Conservation (phyloP, 2,888 invertebrate species). For the Hedychridium roseum region DNA sequence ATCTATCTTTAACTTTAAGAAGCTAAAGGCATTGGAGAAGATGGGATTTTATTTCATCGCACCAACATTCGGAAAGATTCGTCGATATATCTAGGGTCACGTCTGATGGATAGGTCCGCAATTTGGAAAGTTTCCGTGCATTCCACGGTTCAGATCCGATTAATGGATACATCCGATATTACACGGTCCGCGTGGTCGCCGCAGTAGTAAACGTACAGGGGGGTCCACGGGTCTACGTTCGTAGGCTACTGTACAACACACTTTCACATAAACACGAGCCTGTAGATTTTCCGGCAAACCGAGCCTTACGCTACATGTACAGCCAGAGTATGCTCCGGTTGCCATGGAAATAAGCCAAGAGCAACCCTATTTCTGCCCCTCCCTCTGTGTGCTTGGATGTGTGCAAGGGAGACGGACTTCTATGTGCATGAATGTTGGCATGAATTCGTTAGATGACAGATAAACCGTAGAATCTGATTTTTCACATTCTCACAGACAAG, state of each 20-base stretch:
- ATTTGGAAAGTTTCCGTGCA: conserved; percentile 28
- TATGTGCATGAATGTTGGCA: conserved; percentile 28
- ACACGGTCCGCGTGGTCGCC: conserved; percentile 30
- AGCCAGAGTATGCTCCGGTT: conserved; percentile 39
- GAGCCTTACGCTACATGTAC: conserved; percentile 24
- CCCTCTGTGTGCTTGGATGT: no score
- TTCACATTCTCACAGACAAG: no score
- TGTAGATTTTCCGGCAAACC: conserved; percentile 33
- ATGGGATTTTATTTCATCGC: no score
- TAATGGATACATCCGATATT: conserved; percentile 37
- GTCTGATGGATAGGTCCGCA: conserved; percentile 10
- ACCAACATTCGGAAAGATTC: no score
- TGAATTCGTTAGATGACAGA: conserved; percentile 25
- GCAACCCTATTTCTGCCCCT: no score
- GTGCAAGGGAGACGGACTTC: conserved; percentile 51
- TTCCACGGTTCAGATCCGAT: conserved; percentile 30
- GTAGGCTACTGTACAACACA: not conserved
- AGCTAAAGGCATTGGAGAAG: no score
- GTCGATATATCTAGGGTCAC: no score
- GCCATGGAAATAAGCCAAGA: conserved; percentile 53
- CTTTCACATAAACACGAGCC: conserved; percentile 19
- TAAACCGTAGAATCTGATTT: conserved; percentile 30
- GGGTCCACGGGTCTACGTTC: conserved; percentile 2
- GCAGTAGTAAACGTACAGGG: conserved; percentile 36
- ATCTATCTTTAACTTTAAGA: no score